Evolutionary conservation across 2,113 vertebrate species (phyloP), one percentile per base, ranked within the genome.

Genomic region (Psettodes erumei): DNA sequence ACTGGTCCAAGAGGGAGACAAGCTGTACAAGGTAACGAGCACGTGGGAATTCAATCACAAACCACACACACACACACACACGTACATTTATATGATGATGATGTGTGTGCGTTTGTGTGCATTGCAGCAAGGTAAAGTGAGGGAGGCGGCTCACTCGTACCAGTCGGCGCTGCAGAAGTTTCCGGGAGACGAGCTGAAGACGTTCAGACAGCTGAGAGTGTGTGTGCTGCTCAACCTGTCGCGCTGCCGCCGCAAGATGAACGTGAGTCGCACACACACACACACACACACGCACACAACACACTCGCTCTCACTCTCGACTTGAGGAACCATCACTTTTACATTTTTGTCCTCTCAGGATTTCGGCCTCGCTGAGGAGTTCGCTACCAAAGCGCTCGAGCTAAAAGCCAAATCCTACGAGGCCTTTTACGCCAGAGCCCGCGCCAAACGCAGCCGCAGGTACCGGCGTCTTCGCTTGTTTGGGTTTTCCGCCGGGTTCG

Each of bases 111-210:
- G 47, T 77, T 11, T 65, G 23, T 47, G 32, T 67, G 42, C 7
- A 0, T 71, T 59, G 30, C 28, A 99, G 97, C 97, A 98, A 93
- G 96, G 97, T 48, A 96, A 98, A 88, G 96, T 98, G 88, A 96
- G 96, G 76, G 98, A 99, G 75, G 97, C 97, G 3, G 95, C 97
- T 74, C 96, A 96, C 80, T 95, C 96, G 13, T 99, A 99, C 89
- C 98, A 99, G 90, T 97, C 97, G 0, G 98, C 98, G 0, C 94
- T 99, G 75, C 98, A 99, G 93, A 99, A 99, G 72, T 99, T 99
- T 83, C 97, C 97, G n/a, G 95, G 96, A 64, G 98, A 99, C 54
- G 97, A 99, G 84, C 90, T 98, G 85, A 98, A 98, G 92, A 97
- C 96, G 2, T 99, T 99, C 91, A 94, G 94, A 13, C 97, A 99